phyloP scores from a whole-genome alignment of 2,797 vertebrate species.

The Malacoctenus gilli region DNA sequence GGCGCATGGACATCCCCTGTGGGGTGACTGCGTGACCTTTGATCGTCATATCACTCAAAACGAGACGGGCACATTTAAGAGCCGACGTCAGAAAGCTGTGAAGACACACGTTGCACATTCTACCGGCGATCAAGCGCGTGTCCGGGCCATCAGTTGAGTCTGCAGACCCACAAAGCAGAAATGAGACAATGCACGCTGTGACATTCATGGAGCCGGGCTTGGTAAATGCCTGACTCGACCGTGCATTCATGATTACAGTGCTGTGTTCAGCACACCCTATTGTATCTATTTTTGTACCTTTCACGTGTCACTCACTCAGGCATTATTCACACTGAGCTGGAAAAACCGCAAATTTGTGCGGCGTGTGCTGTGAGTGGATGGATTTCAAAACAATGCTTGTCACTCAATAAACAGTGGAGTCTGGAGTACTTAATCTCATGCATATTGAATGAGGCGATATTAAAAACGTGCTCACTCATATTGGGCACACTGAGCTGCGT shows the following conservation, averaged over 20 bases:
- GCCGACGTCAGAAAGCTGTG: slow-evolving; percentile 8
- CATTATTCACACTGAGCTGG: slow-evolving; percentile 21
- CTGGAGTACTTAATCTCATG: slow-evolving; percentile 72
- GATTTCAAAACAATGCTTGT: slow-evolving; percentile 67
- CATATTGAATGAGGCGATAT: slow-evolving; percentile 75
- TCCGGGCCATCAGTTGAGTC: slow-evolving; percentile 2
- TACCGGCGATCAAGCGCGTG: slow-evolving; percentile 6
- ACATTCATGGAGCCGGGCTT: not conserved
- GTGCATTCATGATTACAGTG: slow-evolving; percentile 4
- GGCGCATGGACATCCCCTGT: slow-evolving; percentile 1
- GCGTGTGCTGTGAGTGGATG: slow-evolving; percentile 30
- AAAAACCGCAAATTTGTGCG: slow-evolving; percentile 32
- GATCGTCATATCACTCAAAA: slow-evolving; percentile 26
- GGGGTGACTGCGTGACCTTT: slow-evolving; percentile 21
- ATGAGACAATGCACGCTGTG: not conserved
- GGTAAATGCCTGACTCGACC: not conserved
- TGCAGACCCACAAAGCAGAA: not conserved
- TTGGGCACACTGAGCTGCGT: slow-evolving; percentile 56
- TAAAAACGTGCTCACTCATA: slow-evolving; percentile 73
- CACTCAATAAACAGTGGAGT: slow-evolving; percentile 64
- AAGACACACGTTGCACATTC: not conserved
- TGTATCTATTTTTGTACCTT: slow-evolving; percentile 6
- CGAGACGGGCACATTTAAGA: slow-evolving; percentile 14
- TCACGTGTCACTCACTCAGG: slow-evolving; percentile 27
- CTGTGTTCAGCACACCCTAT: not conserved